Evolutionary conservation across 2,888 invertebrate species (phyloP), one percentile per base, ranked within the genome.

Genomic region (Habroteleia sp.): DNA sequence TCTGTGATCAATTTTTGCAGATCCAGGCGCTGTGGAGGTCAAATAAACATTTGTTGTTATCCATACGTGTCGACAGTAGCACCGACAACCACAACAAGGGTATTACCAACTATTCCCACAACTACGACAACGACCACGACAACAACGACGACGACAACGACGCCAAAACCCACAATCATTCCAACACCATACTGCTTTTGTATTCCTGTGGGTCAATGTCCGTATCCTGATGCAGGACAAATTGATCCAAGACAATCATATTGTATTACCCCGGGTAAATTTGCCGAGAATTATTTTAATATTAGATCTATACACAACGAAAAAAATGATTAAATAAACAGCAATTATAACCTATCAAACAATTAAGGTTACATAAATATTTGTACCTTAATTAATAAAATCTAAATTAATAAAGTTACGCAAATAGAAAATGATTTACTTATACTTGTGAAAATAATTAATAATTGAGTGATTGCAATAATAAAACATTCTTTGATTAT

Each of bases 1-100:
- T 56, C 72, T 72, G 42, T 54, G 37, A 2, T 31, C 23, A 14
- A 17, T 37, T 23, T 33, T 73, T 20, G 11, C 50, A 86, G 83
- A 13, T 73, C 81, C n/a, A 82, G 88, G n/a, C 83, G 83, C 16
- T 91, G 90, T 58, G 82, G 83, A 1, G 89, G 89, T 7, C 89
- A 89, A 44, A 79, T 89, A 33, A 90, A 91, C 60, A 88, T 90
- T 5, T 91, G 91, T 71, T 91, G 91, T 50, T 83, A 79, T 20
- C 76, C 56, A 5, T 68, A 79, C 10, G 74, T 63, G 4, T 77
- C 81, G 6, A 77, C 80, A 7, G 25, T 73, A 0, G 37, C 69
- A 2, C 77, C 77, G 27, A 35, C 68, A 14, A 69, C 68, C 1
- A 69, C 68, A 7, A 69, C 68, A 7, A 17, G 68, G 23, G n/a